Percentiles rank a stretch among this genome's conserved stretches.
These are phyloP conservation scores for Limosa lapponica DNA, from an alignment of 2,797 vertebrate species.

Conservation along the genomic window DNA sequence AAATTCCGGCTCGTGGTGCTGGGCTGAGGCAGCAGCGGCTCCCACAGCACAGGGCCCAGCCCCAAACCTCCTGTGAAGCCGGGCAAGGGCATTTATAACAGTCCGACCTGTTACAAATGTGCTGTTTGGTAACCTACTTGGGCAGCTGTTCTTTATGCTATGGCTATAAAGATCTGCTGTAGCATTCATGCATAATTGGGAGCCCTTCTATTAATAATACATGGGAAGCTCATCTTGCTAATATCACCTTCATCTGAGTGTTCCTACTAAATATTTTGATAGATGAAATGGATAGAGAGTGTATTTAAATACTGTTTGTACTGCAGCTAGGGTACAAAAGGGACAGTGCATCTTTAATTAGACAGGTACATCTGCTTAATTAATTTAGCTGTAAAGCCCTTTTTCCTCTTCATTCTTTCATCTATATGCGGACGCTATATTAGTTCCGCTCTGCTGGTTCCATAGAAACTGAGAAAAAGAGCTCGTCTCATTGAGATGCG, in stretches of 20 bases:
- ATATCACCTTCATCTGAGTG: constrained; percentile 70
- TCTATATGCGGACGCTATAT: constrained; percentile 81
- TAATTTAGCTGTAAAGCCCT: constrained; percentile 89
- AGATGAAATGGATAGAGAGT: constrained; percentile 63
- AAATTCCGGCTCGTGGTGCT: background rate
- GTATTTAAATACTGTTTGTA: constrained; percentile 77
- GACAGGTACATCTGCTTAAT: constrained; percentile 85
- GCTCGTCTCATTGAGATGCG: constrained; percentile 83
- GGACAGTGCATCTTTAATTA: constrained; percentile 72
- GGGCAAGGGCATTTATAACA: background rate
- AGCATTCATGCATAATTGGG: constrained; percentile 65
- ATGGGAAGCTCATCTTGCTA: constrained; percentile 74
- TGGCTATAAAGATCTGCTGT: constrained; percentile 41
- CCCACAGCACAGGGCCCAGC: background rate
- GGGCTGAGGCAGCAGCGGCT: background rate
- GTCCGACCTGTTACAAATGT: constrained; percentile 39
- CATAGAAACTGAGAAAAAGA: constrained; percentile 72
- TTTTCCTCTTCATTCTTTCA: constrained; percentile 74
- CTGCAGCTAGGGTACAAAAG: constrained; percentile 64
- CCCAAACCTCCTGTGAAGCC: background rate
- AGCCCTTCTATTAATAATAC: constrained; percentile 74
- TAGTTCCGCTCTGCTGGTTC: constrained; percentile 82
- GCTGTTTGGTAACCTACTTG: constrained; percentile 3
- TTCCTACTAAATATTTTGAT: constrained; percentile 74
- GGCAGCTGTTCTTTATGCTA: constrained; percentile 37